Evolutionary conservation across 2,888 invertebrate species (phyloP), one percentile per base, ranked within the genome.

Genomic region (Alcis repandata): DNA sequence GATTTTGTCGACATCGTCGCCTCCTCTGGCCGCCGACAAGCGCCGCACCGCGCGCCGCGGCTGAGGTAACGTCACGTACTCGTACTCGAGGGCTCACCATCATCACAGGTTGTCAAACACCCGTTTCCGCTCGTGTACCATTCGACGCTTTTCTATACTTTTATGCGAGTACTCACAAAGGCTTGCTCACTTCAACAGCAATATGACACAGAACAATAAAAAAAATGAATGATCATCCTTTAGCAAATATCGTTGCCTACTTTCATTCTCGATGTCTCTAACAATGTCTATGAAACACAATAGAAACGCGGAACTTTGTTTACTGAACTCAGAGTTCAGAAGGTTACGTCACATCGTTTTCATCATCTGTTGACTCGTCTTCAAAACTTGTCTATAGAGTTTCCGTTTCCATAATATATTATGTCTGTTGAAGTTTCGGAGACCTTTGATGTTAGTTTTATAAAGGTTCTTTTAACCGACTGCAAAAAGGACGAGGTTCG

Each of bases 221-320:
- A 15, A 40, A 13, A 41, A 41, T n/a, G 41, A 22, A 27, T 41
- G 20, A 62, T 49, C 56, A 51, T 57, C 43, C 22, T 19, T 27
- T 22, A 22, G 22, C 17, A 53, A 20, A 60, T 53, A 57, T 43
- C 43, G 19, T 43, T 48, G 22, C 8, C 33, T n/a, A 48, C 32
- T 49, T 32, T 46, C 9, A 53, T 20, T 10, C 36, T n/a, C 19
- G n/a, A 11, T 51, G 6, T 36, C 20, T 36, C 36, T 20, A 57
- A 57, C 56, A 43, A 62, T 43, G 56, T 49, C 48, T 41, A 48
- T 61, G 41, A 53, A 32, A 51, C 48, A 40, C 38, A 45, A 63
- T 38, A 17, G 57, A 40, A 57, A 38, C 52, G 43, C 43, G 38
- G 36, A 63, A 58, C 45, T 63, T 63, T 63, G 52, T 58, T 63